phyloP scores from a whole-genome alignment of 2,888 invertebrate species.

The Ochropleura plecta region DNA sequence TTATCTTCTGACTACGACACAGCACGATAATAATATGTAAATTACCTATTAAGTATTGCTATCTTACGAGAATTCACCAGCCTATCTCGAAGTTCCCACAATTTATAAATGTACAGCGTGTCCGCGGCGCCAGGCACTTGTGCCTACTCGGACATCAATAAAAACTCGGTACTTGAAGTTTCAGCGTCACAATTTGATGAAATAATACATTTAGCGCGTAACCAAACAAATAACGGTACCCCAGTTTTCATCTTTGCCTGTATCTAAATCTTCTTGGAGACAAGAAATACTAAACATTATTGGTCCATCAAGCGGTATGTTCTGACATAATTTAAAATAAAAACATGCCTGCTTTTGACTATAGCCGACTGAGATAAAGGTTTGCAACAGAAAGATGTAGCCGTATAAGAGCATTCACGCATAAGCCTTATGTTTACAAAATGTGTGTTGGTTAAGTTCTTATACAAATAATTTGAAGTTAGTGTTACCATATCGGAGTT shows the following conservation, averaged over 20 bases:
- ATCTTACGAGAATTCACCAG: slow-evolving; percentile 42
- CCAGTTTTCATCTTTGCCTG: not conserved
- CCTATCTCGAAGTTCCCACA: slow-evolving; percentile 35
- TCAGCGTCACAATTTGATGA: not conserved
- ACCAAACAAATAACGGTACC: not conserved
- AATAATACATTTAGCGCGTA: not conserved
- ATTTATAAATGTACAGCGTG: slow-evolving; percentile 38
- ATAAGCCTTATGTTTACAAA: not conserved
- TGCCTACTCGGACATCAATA: slow-evolving; percentile 23
- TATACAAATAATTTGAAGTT: slow-evolving; percentile 27
- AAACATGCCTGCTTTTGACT: not conserved
- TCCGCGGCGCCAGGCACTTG: slow-evolving; percentile 11
- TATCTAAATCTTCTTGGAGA: not conserved
- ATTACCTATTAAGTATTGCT: slow-evolving; percentile 55
- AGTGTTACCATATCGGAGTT: slow-evolving; percentile 41
- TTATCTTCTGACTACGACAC: slow-evolving; percentile 16
- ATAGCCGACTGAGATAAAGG: not conserved
- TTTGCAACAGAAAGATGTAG: not conserved
- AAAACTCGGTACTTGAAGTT: slow-evolving; percentile 10
- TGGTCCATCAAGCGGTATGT: not conserved
- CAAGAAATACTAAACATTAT: not conserved
- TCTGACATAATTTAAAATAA: not conserved
- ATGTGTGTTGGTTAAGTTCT: slow-evolving; percentile 18
- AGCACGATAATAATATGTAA: slow-evolving; percentile 49
- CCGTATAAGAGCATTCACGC: not conserved